Percentiles rank a stretch among this genome's conserved stretches.
These are phyloP conservation scores for Enoplosus armatus DNA, from an alignment of 2,797 vertebrate species.

Conservation along the genomic window DNA sequence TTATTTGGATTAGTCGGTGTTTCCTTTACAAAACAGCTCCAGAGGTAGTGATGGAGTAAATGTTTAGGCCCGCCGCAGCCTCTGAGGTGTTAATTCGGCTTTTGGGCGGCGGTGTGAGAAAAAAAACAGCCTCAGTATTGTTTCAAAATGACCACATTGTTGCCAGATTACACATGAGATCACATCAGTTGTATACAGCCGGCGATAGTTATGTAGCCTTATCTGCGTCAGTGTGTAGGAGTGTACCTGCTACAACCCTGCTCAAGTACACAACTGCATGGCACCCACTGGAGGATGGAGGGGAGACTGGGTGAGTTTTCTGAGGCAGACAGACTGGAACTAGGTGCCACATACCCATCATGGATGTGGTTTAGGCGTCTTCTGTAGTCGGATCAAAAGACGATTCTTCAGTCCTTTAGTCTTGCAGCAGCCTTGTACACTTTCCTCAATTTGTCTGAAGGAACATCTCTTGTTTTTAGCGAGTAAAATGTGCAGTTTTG, in stretches of 20 bases:
- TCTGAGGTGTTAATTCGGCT: slow-evolving; percentile 18
- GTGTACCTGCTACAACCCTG: slow-evolving; percentile 63
- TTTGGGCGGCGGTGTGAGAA: slow-evolving; percentile 31
- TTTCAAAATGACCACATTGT: slow-evolving; percentile 46
- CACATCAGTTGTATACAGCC: slow-evolving; percentile 48
- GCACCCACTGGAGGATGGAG: slow-evolving; percentile 47
- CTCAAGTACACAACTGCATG: slow-evolving; percentile 60
- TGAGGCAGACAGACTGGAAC: slow-evolving; percentile 49
- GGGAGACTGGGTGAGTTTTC: slow-evolving; percentile 48
- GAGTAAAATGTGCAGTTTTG: background rate
- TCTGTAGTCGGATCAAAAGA: background rate
- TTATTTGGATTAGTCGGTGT: slow-evolving; percentile 77
- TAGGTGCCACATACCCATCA: slow-evolving; percentile 34
- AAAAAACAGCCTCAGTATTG: slow-evolving; percentile 12
- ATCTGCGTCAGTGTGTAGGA: slow-evolving; percentile 73
- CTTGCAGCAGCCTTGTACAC: background rate
- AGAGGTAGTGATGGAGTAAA: slow-evolving; percentile 59
- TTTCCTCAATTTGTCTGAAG: background rate
- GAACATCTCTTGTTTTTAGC: background rate
- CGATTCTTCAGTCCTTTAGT: background rate
- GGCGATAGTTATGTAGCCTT: slow-evolving; percentile 46
- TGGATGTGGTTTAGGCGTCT: slow-evolving; percentile 18
- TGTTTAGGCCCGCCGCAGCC: slow-evolving; percentile 47
- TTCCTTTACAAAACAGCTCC: slow-evolving; percentile 70
- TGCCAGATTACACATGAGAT: slow-evolving; percentile 64